Conservation (phyloP, 2,888 invertebrate species). For the Cataglyphis altisquamis region DNA sequence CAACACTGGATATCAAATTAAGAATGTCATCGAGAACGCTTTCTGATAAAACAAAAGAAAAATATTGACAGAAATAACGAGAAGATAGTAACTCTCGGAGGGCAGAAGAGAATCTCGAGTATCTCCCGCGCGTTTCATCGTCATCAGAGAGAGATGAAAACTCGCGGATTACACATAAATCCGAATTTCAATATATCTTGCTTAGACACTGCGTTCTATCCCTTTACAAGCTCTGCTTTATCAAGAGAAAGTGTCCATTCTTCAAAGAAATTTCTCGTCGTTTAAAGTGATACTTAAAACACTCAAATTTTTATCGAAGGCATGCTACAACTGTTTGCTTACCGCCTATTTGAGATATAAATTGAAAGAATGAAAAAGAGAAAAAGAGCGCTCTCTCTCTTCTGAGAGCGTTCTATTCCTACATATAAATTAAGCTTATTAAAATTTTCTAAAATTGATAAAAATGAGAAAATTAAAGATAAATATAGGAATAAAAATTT, state of each 20-base stretch:
- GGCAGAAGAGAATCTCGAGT: background rate
- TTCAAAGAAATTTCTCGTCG: background rate
- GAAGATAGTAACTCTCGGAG: background rate
- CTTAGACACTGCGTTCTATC: background rate
- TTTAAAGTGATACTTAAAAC: background rate
- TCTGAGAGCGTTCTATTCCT: no score
- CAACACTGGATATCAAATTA: constrained; percentile 20
- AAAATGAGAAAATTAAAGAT: no score
- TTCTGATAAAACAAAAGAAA: background rate
- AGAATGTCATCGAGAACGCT: background rate
- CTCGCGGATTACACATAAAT: background rate
- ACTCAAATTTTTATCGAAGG: background rate
- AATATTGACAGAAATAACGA: background rate
- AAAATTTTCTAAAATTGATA: no score
- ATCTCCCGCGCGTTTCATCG: background rate
- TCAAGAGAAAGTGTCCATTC: background rate
- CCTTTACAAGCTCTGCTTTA: background rate
- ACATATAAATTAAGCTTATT: no score
- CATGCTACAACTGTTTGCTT: no score
- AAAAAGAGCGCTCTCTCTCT: no score
- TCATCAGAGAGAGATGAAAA: background rate
- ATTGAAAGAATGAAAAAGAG: no score
- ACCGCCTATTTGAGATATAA: no score
- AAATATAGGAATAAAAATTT: no score
- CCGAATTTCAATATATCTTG: background rate